Evolutionary conservation across 37 sponge, comb jelly and placozoan species (phyloP).

Genomic region (Petrosia ficiformis): DNA sequence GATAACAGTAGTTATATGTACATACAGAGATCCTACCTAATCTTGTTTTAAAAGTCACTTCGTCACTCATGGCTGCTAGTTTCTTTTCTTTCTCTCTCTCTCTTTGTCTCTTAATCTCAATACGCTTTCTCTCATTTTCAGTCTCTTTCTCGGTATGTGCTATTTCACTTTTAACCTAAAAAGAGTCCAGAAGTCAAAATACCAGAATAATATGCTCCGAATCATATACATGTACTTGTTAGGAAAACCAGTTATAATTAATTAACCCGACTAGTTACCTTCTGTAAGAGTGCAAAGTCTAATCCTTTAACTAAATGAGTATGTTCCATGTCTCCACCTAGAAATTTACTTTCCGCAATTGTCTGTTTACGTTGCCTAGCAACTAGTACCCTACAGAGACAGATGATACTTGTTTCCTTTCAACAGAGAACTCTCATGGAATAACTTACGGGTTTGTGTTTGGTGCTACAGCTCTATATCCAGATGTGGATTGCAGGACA

Average conservation of each 20-base stretch:
- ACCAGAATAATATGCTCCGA: no score
- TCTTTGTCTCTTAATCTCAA: conserved; percentile 61
- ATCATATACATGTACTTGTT: no score
- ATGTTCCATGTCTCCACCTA: conserved; percentile 99
- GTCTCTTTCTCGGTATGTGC: conserved; percentile 15
- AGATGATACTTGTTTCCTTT: conserved; percentile 4
- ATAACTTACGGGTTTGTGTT: conserved; percentile 33
- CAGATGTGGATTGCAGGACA: conserved; percentile 23
- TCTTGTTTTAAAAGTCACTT: conserved; percentile 53
- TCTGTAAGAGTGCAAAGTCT: conserved; percentile 94
- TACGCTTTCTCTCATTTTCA: conserved; percentile 22
- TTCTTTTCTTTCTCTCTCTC: not conserved
- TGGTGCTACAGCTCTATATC: conserved; percentile 79
- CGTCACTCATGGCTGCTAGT: conserved; percentile 32
- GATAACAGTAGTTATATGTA: not conserved
- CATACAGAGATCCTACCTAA: conserved; percentile 38
- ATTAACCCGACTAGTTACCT: no score
- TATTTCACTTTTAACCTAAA: conserved; percentile 63
- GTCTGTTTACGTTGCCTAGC: conserved; percentile 76
- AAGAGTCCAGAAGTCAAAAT: no score
- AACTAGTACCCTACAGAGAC: conserved; percentile 24
- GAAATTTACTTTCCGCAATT: conserved; percentile 93
- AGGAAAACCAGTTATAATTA: no score
- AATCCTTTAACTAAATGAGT: conserved; percentile 99
- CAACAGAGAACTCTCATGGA: conserved; percentile 9